Evolutionary conservation across 2,113 vertebrate genomes (phyloP).

Genomic region (Corydoras sp.): DNA sequence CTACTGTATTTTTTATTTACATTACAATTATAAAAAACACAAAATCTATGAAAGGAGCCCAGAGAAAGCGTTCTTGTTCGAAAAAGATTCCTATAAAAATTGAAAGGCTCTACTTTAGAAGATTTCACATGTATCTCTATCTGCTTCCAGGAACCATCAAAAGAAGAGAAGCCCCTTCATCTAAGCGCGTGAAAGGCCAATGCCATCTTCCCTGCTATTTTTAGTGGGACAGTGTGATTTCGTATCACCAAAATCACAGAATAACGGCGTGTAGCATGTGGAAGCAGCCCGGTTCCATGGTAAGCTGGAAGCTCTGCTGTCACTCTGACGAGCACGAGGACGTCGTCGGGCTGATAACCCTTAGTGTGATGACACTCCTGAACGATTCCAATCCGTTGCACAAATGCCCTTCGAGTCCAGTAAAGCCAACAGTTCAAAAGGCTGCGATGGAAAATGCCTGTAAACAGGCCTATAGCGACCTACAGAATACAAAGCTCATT

Average conservation of each 20-base stretch:
- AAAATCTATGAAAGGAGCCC: too few relatives aligned
- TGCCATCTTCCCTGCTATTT: background rate
- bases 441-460: constrained; percentile 44
- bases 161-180: background rate
- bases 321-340: constrained; percentile 41
- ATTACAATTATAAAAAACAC: too few relatives aligned
- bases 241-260: background rate
- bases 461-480: constrained; percentile 37
- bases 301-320: constrained; percentile 46
- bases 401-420: constrained; percentile 70
- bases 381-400: constrained; percentile 56
- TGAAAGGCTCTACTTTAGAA: too few relatives aligned
- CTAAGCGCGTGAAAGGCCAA: background rate
- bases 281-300: constrained; percentile 48
- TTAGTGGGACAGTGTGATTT: background rate
- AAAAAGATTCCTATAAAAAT: too few relatives aligned
- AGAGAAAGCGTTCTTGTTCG: too few relatives aligned
- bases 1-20: too few relatives aligned
- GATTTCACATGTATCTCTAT: background rate
- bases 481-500: constrained; percentile 35
- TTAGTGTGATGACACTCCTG: constrained; percentile 64
- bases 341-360: constrained; percentile 53
- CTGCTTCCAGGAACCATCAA: background rate
- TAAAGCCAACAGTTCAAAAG: constrained; percentile 72
- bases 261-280: background rate